Conservation (phyloP, 2,113 vertebrate genomes). For the Carassius gibelio region DNA sequence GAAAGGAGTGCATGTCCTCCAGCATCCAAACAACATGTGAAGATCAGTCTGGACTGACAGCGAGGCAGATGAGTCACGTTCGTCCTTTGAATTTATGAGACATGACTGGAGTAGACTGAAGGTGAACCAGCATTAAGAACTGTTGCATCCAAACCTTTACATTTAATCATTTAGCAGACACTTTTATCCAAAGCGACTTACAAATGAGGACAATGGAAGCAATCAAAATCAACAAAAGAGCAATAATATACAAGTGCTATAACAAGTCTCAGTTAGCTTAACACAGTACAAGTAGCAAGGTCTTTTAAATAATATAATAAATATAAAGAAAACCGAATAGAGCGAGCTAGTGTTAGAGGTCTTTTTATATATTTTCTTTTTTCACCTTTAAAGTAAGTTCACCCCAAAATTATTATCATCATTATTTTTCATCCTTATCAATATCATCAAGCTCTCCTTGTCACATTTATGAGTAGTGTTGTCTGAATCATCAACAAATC, state of each 20-base stretch:
- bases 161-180: no score
- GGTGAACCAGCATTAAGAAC: neutral
- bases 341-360: no score
- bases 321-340: no score
- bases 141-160: neutral
- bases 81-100: constrained; percentile 32
- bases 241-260: no score
- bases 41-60: constrained; percentile 18
- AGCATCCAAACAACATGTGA: constrained; percentile 16
- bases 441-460: neutral
- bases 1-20: constrained; percentile 5
- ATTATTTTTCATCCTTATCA: neutral
- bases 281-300: no score
- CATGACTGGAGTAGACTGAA: constrained; percentile 9
- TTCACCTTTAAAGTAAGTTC: neutral
- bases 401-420: neutral
- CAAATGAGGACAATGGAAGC: no score
- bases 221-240: no score
- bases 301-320: no score
- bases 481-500: neutral
- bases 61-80: neutral
- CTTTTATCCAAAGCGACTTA: no score
- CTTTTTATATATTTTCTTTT: no score
- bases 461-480: neutral
- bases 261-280: no score